A percentile compares a stretch with the other conserved stretches of the same genome.
Conservation (phyloP, 2,113 vertebrate genomes). For the Erythrolamprus reginae region DNA sequence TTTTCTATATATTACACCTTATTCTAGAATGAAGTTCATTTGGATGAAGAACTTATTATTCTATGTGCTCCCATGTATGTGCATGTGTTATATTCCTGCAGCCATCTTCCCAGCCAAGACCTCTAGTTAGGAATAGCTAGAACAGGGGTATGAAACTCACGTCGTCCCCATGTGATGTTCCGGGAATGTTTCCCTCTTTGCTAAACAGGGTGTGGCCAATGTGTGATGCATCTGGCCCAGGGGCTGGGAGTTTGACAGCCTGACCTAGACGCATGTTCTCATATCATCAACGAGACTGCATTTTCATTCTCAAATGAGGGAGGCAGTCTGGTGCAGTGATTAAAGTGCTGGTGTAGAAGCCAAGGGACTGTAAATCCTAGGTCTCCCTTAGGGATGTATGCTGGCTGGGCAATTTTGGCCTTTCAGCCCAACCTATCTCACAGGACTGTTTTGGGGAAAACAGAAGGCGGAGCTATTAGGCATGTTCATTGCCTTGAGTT, state of each 20-base stretch:
- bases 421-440: background rate
- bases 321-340: background rate
- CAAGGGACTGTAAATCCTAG: background rate
- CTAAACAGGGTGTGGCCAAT: too few species aligned
- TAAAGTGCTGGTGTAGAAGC: background rate
- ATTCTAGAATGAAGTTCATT: background rate
- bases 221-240: too few species aligned
- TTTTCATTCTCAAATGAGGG: background rate
- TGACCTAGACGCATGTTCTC: background rate
- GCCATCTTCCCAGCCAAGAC: background rate
- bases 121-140: background rate
- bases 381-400: background rate
- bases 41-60: background rate
- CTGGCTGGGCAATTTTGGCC: background rate
- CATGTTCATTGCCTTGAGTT: background rate
- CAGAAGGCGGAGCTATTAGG: background rate
- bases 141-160: too few species aligned
- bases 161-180: too few species aligned
- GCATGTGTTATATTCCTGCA: background rate
- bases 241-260: too few species aligned
- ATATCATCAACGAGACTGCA: background rate
- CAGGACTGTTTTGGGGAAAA: background rate
- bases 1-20: too few species aligned
- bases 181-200: too few species aligned
- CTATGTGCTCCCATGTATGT: background rate